These are phyloP conservation scores for Sarcophaga subvicina DNA, from an alignment of 2,888 invertebrate species.

Conservation along the genomic window DNA sequence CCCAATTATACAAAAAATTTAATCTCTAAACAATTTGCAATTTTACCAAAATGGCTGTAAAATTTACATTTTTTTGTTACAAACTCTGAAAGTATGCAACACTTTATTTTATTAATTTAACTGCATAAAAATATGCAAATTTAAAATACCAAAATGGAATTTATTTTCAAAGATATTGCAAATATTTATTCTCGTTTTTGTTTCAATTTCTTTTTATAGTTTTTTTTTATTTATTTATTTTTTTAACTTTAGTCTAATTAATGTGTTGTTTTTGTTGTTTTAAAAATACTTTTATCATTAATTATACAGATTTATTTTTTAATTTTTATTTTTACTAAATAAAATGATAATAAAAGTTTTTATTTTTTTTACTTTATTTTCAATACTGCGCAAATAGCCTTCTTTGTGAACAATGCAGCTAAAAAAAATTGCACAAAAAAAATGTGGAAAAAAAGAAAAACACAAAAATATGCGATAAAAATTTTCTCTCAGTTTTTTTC, in stretches of 20 bases:
- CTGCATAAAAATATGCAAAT: neutral
- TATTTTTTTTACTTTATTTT: constrained; percentile 61
- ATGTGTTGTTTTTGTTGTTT: no score
- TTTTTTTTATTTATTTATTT: no score
- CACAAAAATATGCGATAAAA: constrained; percentile 51
- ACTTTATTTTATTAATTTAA: neutral
- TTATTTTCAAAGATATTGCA: no score
- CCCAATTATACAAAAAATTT: no score
- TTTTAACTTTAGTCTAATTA: no score
- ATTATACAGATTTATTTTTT: neutral
- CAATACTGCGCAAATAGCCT: constrained; percentile 78
- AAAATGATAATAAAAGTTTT: constrained; percentile 20
- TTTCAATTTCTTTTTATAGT: no score
- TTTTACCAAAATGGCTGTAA: no score
- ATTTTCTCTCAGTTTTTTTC: no score
- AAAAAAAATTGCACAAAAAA: constrained; percentile 63
- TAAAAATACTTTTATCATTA: neutral
- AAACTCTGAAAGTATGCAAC: neutral
- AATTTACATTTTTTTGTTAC: no score
- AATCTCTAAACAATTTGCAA: no score
- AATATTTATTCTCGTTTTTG: no score
- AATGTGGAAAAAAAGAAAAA: constrained; percentile 28
- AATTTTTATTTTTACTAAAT: neutral
- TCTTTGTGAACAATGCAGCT: constrained; percentile 78
- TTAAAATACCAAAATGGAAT: neutral